These are phyloP conservation scores for Elgaria multicarinata DNA, from an alignment of 2,113 vertebrate species.

Conservation along the genomic window DNA sequence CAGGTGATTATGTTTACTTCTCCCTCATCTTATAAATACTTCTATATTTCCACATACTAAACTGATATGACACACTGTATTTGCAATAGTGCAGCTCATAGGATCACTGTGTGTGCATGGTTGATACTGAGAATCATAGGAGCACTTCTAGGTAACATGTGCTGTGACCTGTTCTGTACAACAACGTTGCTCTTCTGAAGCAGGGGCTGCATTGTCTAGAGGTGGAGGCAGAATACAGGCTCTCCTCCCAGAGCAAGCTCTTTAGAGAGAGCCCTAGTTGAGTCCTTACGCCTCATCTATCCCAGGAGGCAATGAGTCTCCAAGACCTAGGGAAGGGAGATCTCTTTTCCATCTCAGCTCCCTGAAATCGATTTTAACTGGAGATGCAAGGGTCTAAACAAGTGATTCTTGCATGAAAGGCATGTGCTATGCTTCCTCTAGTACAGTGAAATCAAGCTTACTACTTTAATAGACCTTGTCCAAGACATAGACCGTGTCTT, in stretches of 20 bases:
- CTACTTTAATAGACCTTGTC: no score
- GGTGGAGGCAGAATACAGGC: neutral
- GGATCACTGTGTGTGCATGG: neutral
- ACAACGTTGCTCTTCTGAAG: neutral
- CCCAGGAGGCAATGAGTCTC: neutral
- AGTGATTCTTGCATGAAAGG: neutral
- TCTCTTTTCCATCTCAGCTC: neutral
- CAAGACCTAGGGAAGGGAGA: neutral
- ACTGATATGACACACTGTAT: neutral
- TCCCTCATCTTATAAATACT: neutral
- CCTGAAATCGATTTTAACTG: neutral
- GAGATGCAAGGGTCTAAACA: neutral
- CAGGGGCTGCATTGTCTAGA: neutral
- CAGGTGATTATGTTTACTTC: slow-evolving; percentile 70
- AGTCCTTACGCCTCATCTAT: no score
- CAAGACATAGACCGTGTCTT: no score
- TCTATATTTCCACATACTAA: neutral
- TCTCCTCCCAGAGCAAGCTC: neutral
- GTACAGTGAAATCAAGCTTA: no score
- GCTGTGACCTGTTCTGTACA: neutral
- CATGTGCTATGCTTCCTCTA: neutral
- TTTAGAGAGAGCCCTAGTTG: neutral
- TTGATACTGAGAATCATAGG: no score
- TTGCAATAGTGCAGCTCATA: neutral
- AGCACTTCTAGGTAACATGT: neutral